Evolutionary conservation across 2,888 invertebrate genomes (phyloP).

Genomic region (Deilephila elpenor): DNA sequence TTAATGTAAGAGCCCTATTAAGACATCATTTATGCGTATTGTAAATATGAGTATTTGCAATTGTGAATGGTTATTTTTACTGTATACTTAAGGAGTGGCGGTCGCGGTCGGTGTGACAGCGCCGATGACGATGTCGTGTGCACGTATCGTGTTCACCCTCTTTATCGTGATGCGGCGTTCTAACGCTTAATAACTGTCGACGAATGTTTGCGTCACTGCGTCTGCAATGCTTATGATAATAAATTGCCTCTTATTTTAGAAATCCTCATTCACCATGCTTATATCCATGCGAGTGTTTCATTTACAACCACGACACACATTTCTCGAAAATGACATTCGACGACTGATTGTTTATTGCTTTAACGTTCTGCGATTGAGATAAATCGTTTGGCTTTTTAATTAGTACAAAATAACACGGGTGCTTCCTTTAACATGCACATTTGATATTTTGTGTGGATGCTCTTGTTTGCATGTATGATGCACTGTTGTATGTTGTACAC

Average conservation of each 20-base stretch:
- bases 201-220: slow-evolving; percentile 78
- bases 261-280: slow-evolving; percentile 76
- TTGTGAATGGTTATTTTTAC: slow-evolving; percentile 56
- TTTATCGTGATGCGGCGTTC: slow-evolving; percentile 70
- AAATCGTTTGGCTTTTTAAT: slow-evolving; percentile 46
- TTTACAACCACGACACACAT: slow-evolving; percentile 68
- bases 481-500: slow-evolving; percentile 19
- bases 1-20: not conserved
- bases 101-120: slow-evolving; percentile 43
- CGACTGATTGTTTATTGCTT: slow-evolving; percentile 63
- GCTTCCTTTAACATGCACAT: slow-evolving; percentile 22
- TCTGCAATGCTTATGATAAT: slow-evolving; percentile 76
- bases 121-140: slow-evolving; percentile 58
- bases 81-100: slow-evolving; percentile 55
- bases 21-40: slow-evolving; percentile 3
- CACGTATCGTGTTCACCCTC: slow-evolving; percentile 56
- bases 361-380: slow-evolving; percentile 53
- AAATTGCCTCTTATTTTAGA: slow-evolving; percentile 82
- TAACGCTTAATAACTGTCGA: slow-evolving; percentile 82
- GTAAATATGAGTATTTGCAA: not conserved
- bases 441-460: slow-evolving; percentile 20
- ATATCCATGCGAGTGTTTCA: slow-evolving; percentile 67
- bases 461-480: slow-evolving; percentile 18
- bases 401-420: slow-evolving; percentile 36
- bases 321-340: slow-evolving; percentile 68